A percentile compares a stretch with the other conserved stretches of the same genome.
Conservation (phyloP, 2,113 vertebrate species). For the cat (Felis catus) region F.catus_Fca126_mat1.0 CM031417.1:36275501-36276000, state of each 20-base stretch:
- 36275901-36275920: slow-evolving; percentile 5
- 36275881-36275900: background rate
- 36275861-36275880: no score
- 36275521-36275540: background rate
- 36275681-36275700: background rate
- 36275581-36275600: background rate
- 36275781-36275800: no score
- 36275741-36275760: no score
- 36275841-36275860: no score
- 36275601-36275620: background rate
- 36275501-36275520: background rate
- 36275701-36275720: no score
- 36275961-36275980: slow-evolving; percentile 22
- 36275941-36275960: slow-evolving; percentile 15
- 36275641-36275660: background rate
- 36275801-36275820: no score
- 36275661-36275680: background rate
- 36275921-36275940: slow-evolving; percentile 2
- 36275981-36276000: background rate
- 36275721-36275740: no score
- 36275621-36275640: background rate
- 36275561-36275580: background rate
- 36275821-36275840: no score
- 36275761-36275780: no score
- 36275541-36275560: background rate